Conservation (phyloP, 2,113 vertebrate species). For the Thamnophis sirtalis region DNA sequence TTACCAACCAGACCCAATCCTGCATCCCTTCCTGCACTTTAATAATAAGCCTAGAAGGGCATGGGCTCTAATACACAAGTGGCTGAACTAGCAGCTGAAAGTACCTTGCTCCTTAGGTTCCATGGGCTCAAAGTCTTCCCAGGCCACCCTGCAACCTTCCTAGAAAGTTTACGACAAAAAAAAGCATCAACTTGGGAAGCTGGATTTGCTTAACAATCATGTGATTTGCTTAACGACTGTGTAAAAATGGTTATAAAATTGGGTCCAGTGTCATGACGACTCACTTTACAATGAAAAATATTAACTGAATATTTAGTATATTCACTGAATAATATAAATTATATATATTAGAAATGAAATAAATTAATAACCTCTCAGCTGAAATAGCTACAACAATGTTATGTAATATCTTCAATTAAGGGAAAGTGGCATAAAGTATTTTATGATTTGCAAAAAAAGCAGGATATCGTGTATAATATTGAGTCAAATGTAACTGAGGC, state of each 20-base stretch:
- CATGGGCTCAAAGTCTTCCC: background rate
- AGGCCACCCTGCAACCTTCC: background rate
- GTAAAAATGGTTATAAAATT: background rate
- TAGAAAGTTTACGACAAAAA: background rate
- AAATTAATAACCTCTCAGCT: background rate
- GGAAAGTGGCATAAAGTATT: background rate
- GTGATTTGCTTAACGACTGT: background rate
- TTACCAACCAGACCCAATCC: background rate
- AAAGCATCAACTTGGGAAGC: background rate
- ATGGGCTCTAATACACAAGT: background rate
- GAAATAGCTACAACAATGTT: background rate
- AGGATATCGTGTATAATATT: background rate
- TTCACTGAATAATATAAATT: background rate
- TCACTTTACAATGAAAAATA: background rate
- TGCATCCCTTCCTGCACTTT: background rate
- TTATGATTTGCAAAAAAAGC: background rate
- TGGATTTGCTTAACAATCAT: background rate
- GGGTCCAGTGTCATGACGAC: background rate
- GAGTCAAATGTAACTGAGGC: background rate
- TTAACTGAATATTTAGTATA: background rate
- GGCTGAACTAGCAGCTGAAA: background rate
- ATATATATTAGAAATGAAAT: background rate
- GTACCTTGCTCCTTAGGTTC: background rate
- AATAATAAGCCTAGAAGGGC: background rate
- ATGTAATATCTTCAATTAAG: background rate